Base-by-base conservation (phyloP, 2,797 vertebrate genomes). In the Discoglossus pictus region DNA sequence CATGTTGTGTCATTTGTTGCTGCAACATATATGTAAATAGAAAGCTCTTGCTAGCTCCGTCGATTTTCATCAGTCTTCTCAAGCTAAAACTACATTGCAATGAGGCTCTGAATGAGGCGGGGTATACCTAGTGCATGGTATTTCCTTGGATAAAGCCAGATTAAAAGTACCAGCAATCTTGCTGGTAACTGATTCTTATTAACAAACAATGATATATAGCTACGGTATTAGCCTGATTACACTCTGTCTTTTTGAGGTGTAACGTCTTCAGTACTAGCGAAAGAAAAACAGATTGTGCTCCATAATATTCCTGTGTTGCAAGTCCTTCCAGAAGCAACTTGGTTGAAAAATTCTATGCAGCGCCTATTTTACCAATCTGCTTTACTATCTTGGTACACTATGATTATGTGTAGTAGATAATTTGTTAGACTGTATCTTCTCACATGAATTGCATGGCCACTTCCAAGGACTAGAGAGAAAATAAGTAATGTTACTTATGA, bases 301-400 rank as follows among this genome's bases (percentile, higher is more conserved):
- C 25, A 31, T 52, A 42, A 7, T 8, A 3, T 8, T 17, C 48
- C 23, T 20, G 13, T 52, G 24, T 52, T 50, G 16, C 23, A 43
- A 38, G 18, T 50, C 17, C 7, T 53, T 48, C 31, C 42, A 62
- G 42, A 63, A 50, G 34, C 60, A 48, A 63, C 67, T 55, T 25
- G 18, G 34, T 47, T 47, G 55, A 50, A 42, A 24, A 48, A 56
- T 46, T 70, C 60, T 65, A 71, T 71, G 61, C 68, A 71, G 68
- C 53, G 12, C 61, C 48, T 68, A 61, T 44, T 46, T 61, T 68
- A 68, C 47, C 61, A 21, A 64, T 64, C 43, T 43, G 60, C 60
- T 64, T 71, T 18, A 36, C 61, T 51, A 17, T 34, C 36, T 35
- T 71, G 46, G 61, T 71, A 64, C 61, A 64, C 16, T 58, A 48